A percentile compares a stretch with the other conserved stretches of the same genome.
These are phyloP conservation scores for Teleogryllus occipitalis DNA, from an alignment of 1,140 invertebrate genomes.

Conservation along the genomic window DNA sequence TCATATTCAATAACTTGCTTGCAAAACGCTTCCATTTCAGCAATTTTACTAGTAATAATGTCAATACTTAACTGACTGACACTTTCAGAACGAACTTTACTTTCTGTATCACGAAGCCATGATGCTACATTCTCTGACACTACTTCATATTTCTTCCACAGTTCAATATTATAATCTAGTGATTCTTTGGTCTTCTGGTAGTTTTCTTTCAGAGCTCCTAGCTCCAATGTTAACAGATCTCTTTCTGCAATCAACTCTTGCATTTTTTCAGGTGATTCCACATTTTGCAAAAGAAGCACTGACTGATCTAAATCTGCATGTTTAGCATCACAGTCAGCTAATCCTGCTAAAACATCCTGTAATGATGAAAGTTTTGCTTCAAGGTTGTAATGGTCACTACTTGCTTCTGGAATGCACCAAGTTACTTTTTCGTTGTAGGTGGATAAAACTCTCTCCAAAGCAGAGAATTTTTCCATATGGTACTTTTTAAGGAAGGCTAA, in stretches of 20 bases:
- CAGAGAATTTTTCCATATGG: conserved; percentile 74
- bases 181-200: conserved; percentile 58
- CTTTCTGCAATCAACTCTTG: conserved; percentile 53
- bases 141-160: conserved; percentile 74
- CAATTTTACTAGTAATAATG: conserved; percentile 56
- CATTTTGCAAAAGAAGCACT: conserved; percentile 52
- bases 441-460: conserved; percentile 67
- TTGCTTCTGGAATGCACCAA: conserved; percentile 85
- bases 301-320: conserved; percentile 58
- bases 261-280: conserved; percentile 58
- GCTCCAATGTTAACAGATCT: conserved; percentile 54
- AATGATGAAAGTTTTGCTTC: conserved; percentile 81
- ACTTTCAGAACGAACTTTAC: conserved; percentile 63
- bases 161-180: conserved; percentile 60
- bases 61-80: conserved; percentile 48
- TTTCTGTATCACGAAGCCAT: conserved; percentile 84
- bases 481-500: conserved; percentile 77
- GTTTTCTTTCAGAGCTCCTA: conserved; percentile 56
- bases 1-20: conserved; percentile 54
- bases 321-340: conserved; percentile 56
- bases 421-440: conserved; percentile 77
- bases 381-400: conserved; percentile 83
- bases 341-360: conserved; percentile 62
- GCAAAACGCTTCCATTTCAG: conserved; percentile 54
- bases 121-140: conserved; percentile 64